Percentiles rank a stretch among this genome's conserved stretches.
Conservation (phyloP, 2,797 vertebrate genomes). For the Cichlasoma orientale region DNA sequence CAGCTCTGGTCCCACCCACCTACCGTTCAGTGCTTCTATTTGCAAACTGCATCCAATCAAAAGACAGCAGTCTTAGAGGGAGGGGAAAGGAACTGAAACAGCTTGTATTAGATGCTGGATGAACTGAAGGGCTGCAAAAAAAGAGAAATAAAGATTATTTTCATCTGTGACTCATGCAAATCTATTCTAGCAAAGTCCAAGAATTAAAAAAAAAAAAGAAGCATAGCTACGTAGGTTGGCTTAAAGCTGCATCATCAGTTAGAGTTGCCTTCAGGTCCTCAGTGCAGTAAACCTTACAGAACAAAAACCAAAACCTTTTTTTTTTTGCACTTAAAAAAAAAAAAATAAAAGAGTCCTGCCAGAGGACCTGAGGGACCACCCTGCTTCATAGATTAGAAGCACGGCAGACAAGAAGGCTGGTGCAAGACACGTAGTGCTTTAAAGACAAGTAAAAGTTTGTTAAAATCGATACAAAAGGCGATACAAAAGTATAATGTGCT, state of each 20-base stretch:
- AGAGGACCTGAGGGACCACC: not conserved
- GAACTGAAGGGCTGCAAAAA: not conserved
- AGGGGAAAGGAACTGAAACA: not conserved
- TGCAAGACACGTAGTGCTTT: not conserved
- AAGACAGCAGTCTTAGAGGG: not conserved
- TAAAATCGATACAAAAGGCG: not conserved
- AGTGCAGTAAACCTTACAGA: not conserved
- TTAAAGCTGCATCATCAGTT: not conserved
- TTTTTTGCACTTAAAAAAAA: not conserved
- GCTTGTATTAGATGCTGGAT: not conserved
- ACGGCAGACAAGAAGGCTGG: not conserved
- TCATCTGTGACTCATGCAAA: not conserved
- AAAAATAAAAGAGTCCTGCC: not conserved
- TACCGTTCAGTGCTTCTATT: not conserved
- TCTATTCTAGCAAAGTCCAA: not conserved
- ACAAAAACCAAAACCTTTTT: not conserved
- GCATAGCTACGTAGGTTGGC: not conserved
- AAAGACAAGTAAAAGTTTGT: not conserved
- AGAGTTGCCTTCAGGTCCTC: not conserved
- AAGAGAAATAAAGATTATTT: no score
- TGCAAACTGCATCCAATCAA: not conserved
- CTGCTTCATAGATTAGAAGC: not conserved
- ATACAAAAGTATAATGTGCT: not conserved
- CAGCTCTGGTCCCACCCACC: not conserved
- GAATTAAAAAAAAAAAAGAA: not conserved